Evolutionary conservation across 92 coral and sea anemone species (phyloP).

Genomic region (Actinostola sp.): DNA sequence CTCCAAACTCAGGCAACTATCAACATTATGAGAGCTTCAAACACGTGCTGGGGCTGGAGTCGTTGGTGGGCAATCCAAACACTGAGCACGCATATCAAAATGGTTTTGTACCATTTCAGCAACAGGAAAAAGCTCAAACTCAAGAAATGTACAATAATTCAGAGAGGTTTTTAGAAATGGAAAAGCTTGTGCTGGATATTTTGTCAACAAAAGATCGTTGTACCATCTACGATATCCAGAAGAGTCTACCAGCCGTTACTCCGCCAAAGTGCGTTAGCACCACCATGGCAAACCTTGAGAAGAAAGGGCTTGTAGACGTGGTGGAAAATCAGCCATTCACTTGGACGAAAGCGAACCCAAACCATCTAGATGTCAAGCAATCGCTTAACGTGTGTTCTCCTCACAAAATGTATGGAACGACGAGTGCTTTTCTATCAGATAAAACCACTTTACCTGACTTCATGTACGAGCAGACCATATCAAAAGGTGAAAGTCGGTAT

Average conservation of each 20-base stretch:
- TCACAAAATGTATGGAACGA: too few relatives aligned
- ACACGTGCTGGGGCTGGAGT: too few relatives aligned
- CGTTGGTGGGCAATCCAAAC: background rate
- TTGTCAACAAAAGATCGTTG: background rate
- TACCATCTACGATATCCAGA: conserved; percentile 3
- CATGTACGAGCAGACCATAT: background rate
- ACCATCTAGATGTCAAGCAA: background rate
- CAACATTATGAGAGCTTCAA: too few relatives aligned
- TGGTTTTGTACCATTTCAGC: background rate
- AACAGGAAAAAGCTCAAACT: background rate
- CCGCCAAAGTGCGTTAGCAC: background rate
- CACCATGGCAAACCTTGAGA: conserved; percentile 1
- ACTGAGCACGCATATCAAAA: background rate
- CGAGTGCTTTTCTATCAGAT: too few relatives aligned
- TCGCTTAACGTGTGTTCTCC: background rate
- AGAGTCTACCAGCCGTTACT: conserved; percentile 16
- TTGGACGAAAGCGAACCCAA: background rate
- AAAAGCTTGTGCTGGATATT: background rate
- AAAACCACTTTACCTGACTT: background rate
- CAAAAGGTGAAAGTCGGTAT: too few relatives aligned
- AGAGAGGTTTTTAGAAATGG: conserved; percentile 4
- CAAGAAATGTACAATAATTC: background rate
- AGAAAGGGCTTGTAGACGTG: background rate
- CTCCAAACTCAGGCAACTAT: too few relatives aligned
- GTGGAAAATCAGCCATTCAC: background rate